These are phyloP conservation scores for Neogobius melanostomus DNA, from an alignment of 2,113 vertebrate species.

Conservation along the genomic window DNA sequence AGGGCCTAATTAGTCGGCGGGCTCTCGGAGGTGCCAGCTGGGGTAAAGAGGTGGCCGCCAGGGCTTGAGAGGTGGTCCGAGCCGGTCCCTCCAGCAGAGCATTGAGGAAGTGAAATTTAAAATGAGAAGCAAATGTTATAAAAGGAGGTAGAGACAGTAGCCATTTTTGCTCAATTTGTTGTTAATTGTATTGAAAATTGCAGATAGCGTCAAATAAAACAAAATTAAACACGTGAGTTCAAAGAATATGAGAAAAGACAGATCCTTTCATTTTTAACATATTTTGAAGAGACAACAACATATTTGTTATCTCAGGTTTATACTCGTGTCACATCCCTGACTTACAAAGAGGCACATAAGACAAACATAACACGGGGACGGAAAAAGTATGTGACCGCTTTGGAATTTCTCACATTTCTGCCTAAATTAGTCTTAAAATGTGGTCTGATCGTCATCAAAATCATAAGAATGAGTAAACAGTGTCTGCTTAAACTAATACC, in stretches of 20 bases:
- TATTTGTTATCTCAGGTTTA: too few relatives aligned
- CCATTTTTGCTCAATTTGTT: conserved; percentile 24
- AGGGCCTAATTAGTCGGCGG: conserved; percentile 76
- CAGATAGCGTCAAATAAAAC: not conserved
- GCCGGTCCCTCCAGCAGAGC: conserved; percentile 49
- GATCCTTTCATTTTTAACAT: too few relatives aligned
- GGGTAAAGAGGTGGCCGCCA: conserved; percentile 68
- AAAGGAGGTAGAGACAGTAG: conserved; percentile 18
- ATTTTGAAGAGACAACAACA: too few relatives aligned
- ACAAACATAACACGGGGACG: too few relatives aligned
- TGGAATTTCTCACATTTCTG: too few relatives aligned
- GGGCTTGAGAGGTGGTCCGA: conserved; percentile 61
- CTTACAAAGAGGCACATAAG: too few relatives aligned
- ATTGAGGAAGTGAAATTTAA: conserved; percentile 35
- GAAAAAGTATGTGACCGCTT: too few relatives aligned
- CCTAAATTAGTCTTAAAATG: too few relatives aligned
- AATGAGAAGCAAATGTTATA: conserved; percentile 53
- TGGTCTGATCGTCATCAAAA: too few relatives aligned
- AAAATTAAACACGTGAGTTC: conserved; percentile 24
- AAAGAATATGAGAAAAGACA: not conserved
- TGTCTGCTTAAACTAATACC: too few relatives aligned
- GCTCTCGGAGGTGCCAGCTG: conserved; percentile 60
- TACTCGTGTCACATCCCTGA: too few relatives aligned
- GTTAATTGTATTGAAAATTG: conserved; percentile 10
- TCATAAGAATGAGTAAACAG: too few relatives aligned